Evolutionary conservation across 92 coral and sea anemone species (phyloP).

Genomic region (Paragorgia papillata): DNA sequence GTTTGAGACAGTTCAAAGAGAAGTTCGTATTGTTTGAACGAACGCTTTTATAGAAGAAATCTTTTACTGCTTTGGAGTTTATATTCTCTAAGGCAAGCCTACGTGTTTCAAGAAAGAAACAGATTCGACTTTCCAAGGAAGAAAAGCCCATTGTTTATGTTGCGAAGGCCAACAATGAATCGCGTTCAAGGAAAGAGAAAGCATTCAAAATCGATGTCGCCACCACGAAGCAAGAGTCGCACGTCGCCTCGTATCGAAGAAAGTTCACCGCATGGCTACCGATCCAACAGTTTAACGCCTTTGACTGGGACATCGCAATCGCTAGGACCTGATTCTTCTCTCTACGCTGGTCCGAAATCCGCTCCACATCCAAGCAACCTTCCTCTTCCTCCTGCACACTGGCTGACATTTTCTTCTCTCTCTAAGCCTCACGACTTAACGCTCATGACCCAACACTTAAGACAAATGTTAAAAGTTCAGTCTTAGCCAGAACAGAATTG

Average conservation of each 20-base stretch:
- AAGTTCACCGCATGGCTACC: constrained; percentile 5
- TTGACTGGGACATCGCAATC: background rate
- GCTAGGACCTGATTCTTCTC: constrained; percentile 6
- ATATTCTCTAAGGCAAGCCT: background rate
- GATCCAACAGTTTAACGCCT: background rate
- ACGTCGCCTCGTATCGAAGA: background rate
- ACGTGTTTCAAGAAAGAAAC: background rate
- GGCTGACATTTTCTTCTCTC: constrained; percentile 26
- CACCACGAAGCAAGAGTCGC: constrained; percentile 18
- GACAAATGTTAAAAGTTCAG: constrained; percentile 42
- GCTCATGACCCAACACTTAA: constrained; percentile 24
- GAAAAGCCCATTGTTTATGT: background rate
- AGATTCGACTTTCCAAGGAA: background rate
- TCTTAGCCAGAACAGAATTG: constrained; percentile 4
- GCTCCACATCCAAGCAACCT: constrained; percentile 45
- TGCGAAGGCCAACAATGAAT: constrained; percentile 7
- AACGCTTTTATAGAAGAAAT: constrained; percentile 13
- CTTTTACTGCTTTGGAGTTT: constrained; percentile 1
- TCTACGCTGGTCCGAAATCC: constrained; percentile 41
- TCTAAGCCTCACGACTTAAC: background rate
- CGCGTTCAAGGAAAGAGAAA: constrained; percentile 28
- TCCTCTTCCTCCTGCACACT: constrained; percentile 42
- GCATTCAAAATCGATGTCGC: constrained; percentile 19
- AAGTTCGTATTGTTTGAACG: background rate
- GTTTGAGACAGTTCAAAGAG: background rate